phyloP scores from a whole-genome alignment of 2,113 vertebrate species.

The Synodontis membranacea region DNA sequence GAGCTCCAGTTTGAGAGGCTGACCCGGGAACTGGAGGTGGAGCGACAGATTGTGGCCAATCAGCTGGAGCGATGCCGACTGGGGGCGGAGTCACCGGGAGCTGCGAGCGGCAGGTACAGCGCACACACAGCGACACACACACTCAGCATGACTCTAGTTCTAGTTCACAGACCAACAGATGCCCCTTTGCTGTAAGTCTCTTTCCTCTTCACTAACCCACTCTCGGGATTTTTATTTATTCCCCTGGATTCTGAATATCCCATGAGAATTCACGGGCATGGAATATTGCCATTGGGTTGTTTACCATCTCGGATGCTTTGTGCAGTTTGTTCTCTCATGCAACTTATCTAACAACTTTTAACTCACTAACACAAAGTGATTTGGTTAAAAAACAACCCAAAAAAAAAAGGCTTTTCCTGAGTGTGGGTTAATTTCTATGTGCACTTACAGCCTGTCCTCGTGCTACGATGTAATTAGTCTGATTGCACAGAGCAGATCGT shows the following conservation, averaged over 20 bases:
- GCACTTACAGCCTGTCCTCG: neutral
- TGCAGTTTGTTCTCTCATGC: neutral
- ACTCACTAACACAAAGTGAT: neutral
- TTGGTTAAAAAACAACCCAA: too few species aligned
- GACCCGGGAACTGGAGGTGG: constrained; percentile 98
- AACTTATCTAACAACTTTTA: neutral
- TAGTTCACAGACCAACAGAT: constrained; percentile 12
- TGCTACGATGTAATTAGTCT: neutral
- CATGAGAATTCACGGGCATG: too few species aligned
- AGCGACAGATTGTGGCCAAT: constrained; percentile 99
- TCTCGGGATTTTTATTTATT: neutral
- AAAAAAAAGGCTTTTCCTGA: neutral
- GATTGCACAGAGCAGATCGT: neutral
- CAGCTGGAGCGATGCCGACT: constrained; percentile 99
- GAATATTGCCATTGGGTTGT: neutral
- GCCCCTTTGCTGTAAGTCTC: constrained; percentile 17
- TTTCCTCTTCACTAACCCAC: neutral
- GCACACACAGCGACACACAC: neutral
- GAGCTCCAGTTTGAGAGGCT: constrained; percentile 99
- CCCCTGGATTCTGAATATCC: neutral
- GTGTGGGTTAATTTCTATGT: neutral
- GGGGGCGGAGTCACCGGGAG: constrained; percentile 93
- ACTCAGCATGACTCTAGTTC: constrained; percentile 32
- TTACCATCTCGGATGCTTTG: neutral
- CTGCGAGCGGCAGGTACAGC: constrained; percentile 95